Evolutionary conservation across 2,797 vertebrate species (phyloP).

Genomic region (Cygnus olor): DNA sequence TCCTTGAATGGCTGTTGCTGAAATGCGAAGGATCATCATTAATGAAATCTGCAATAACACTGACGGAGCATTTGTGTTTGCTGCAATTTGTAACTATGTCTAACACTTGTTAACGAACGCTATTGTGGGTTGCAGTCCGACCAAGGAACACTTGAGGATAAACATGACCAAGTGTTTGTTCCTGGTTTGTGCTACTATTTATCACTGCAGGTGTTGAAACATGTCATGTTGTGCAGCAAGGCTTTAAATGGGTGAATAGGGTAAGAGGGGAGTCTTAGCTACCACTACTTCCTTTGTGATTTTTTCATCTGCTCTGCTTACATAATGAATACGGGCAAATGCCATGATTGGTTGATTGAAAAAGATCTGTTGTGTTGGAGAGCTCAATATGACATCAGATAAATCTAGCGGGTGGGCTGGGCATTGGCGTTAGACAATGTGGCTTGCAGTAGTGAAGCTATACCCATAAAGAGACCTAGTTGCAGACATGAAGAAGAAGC

Average conservation of each 20-base stretch:
- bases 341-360: background rate
- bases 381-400: background rate
- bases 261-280: slow-evolving; percentile 3
- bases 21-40: slow-evolving; percentile 64
- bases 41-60: slow-evolving; percentile 67
- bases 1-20: slow-evolving; percentile 65
- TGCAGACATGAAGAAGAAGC: background rate
- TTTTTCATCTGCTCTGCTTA: slow-evolving; percentile 27
- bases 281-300: background rate
- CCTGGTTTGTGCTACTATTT: slow-evolving; percentile 44
- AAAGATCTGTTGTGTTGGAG: background rate
- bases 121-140: slow-evolving; percentile 31
- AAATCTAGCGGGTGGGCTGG: background rate
- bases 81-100: slow-evolving; percentile 68
- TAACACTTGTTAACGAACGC: slow-evolving; percentile 57
- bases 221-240: slow-evolving; percentile 19
- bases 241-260: slow-evolving; percentile 16
- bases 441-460: background rate
- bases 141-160: slow-evolving; percentile 58
- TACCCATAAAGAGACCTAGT: background rate
- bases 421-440: background rate
- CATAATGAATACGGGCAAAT: background rate
- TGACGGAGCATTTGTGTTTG: slow-evolving; percentile 52
- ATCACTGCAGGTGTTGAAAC: slow-evolving; percentile 69
- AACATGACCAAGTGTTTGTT: slow-evolving; percentile 26